Evolutionary conservation across 2,888 invertebrate genomes (phyloP).

Genomic region (Ophion slaviceki): DNA sequence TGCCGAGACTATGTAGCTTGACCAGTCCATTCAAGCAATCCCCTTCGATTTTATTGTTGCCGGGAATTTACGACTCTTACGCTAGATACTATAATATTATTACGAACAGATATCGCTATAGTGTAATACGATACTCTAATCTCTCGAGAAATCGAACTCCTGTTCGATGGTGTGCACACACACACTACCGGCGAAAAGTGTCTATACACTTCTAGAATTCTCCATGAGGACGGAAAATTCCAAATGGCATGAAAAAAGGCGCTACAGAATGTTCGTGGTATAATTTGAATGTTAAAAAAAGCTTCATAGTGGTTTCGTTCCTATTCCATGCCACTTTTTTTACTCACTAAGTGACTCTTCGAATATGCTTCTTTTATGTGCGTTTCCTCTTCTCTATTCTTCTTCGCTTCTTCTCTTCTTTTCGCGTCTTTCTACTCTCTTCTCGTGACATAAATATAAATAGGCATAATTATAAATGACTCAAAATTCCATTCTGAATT

Average conservation of each 20-base stretch:
- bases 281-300: background rate
- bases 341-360: too few species aligned
- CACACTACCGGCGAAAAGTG: background rate
- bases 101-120: constrained; percentile 42
- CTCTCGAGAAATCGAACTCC: constrained; percentile 26
- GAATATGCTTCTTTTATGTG: too few species aligned
- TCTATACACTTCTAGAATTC: constrained; percentile 9
- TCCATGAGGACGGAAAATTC: background rate
- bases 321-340: too few species aligned
- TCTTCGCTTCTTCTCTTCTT: too few species aligned
- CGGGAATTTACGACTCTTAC: constrained; percentile 43
- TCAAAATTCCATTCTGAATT: too few species aligned
- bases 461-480: too few species aligned
- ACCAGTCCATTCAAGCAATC: constrained; percentile 58
- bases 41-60: constrained; percentile 57
- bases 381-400: too few species aligned
- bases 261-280: background rate
- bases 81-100: constrained; percentile 52
- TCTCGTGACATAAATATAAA: too few species aligned
- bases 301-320: too few species aligned
- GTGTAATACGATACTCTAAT: constrained; percentile 33
- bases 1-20: constrained; percentile 36
- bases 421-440: background rate
- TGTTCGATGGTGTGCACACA: background rate
- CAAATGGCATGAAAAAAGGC: background rate